A percentile compares a stretch with the other conserved stretches of the same genome.
Conservation (phyloP, 2,113 vertebrate species). For the Struthio camelus region DNA sequence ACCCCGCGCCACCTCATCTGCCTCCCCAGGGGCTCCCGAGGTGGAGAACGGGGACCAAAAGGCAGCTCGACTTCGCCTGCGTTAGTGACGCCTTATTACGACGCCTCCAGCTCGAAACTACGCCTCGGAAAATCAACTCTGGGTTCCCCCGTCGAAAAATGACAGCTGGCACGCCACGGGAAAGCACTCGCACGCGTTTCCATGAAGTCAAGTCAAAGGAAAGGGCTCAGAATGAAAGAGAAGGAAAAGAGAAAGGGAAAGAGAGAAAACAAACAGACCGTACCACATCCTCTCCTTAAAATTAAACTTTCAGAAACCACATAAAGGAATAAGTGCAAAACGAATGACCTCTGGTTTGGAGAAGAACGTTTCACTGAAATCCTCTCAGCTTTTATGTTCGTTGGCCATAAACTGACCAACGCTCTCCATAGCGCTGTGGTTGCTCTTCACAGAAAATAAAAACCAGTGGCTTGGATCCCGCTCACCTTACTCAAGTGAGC, state of each 20-base stretch:
- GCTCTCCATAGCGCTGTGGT: neutral
- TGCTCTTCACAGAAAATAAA: neutral
- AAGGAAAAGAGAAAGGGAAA: slow-evolving; percentile 10
- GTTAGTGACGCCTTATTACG: slow-evolving; percentile 61
- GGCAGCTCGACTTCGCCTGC: slow-evolving; percentile 57
- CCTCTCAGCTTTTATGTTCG: slow-evolving; percentile 50
- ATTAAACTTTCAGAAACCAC: slow-evolving; percentile 72
- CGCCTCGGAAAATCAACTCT: slow-evolving; percentile 47
- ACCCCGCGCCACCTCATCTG: slow-evolving; percentile 77
- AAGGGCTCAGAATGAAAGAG: slow-evolving; percentile 36
- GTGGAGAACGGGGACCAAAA: slow-evolving; percentile 12
- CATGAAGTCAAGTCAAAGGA: slow-evolving; percentile 53
- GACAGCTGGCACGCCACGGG: slow-evolving; percentile 58
- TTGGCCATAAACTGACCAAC: slow-evolving; percentile 62
- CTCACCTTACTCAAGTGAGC: neutral
- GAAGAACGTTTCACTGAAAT: slow-evolving; percentile 64
- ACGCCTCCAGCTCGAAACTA: slow-evolving; percentile 53
- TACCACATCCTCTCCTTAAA: slow-evolving; percentile 70
- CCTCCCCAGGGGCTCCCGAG: slow-evolving; percentile 78
- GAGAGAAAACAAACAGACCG: slow-evolving; percentile 42
- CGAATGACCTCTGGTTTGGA: slow-evolving; percentile 70
- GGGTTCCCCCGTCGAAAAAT: neutral
- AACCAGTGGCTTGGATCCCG: neutral
- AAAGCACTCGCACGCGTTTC: neutral
- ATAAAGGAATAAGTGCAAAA: slow-evolving; percentile 66